Percentiles rank a stretch among this genome's conserved stretches.
Evolutionary conservation across 2,888 invertebrate species (phyloP).

Genomic region (Biston stratarius): DNA sequence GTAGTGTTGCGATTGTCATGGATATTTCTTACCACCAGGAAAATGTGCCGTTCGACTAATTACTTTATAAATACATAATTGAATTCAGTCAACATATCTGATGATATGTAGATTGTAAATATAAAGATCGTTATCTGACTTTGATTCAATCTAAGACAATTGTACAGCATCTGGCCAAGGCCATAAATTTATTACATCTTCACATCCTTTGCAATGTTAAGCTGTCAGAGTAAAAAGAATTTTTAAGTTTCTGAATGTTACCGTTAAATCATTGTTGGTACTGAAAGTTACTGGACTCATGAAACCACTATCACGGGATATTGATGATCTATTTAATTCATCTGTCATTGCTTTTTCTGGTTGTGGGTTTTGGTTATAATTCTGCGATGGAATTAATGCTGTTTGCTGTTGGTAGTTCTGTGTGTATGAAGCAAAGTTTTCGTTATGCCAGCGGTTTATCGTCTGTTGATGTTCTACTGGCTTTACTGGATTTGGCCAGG

Average conservation of each 20-base stretch:
- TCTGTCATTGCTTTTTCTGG: constrained; percentile 1
- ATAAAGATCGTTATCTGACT: too few species aligned
- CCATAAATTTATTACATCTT: too few species aligned
- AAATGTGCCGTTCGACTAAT: too few species aligned
- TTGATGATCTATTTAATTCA: constrained; percentile 48
- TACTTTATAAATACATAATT: too few species aligned
- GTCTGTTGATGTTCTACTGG: background rate
- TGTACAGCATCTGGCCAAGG: too few species aligned
- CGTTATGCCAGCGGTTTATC: background rate
- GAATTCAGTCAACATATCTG: too few species aligned
- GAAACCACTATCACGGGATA: constrained; percentile 60
- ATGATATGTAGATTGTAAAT: too few species aligned
- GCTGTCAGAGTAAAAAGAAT: too few species aligned
- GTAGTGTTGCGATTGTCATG: too few species aligned
- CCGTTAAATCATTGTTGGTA: constrained; percentile 33
- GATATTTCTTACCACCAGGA: too few species aligned
- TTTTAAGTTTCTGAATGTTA: constrained; percentile 21
- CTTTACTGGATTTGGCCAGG: background rate
- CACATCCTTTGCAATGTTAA: too few species aligned
- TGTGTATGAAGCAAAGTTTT: background rate
- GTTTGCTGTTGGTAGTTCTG: background rate
- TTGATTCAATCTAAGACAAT: too few species aligned
- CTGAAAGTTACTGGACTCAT: constrained; percentile 50
- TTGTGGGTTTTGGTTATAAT: background rate
- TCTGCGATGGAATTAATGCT: background rate